Conservation (phyloP, 2,797 vertebrate species). For the Acipenser ruthenus region DNA sequence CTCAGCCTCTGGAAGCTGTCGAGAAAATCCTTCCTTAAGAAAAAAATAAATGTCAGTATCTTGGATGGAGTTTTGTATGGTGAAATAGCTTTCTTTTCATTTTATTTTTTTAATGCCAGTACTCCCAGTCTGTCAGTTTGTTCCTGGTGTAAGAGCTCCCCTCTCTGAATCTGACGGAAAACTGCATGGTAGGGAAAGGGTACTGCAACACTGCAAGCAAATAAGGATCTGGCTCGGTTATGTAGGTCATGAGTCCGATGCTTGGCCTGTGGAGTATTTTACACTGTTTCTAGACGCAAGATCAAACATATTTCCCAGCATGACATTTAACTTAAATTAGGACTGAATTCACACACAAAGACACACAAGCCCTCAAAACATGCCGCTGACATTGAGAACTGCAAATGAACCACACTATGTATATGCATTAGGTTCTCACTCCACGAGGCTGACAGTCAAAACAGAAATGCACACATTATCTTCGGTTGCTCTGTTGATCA, state of each 20-base stretch:
- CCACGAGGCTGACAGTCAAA: background rate
- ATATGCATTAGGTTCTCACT: background rate
- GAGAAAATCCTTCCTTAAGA: slow-evolving; percentile 52
- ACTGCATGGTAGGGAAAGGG: slow-evolving; percentile 49
- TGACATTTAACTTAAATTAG: slow-evolving; percentile 31
- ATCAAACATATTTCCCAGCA: slow-evolving; percentile 32
- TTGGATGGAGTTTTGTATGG: slow-evolving; percentile 58
- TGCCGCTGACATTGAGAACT: slow-evolving; percentile 20
- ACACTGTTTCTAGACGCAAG: slow-evolving; percentile 23
- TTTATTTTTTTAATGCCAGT: slow-evolving; percentile 58
- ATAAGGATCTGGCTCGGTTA: slow-evolving; percentile 34
- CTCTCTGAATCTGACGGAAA: slow-evolving; percentile 69
- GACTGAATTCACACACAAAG: slow-evolving; percentile 26
- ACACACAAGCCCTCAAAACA: slow-evolving; percentile 13
- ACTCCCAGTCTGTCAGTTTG: slow-evolving; percentile 68
- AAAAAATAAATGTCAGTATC: slow-evolving; percentile 37
- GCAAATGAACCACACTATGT: background rate
- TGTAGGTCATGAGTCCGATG: slow-evolving; percentile 49
- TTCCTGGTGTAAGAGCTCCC: slow-evolving; percentile 90
- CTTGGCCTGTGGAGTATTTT: slow-evolving; percentile 42
- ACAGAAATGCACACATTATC: background rate
- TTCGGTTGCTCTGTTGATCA: background rate
- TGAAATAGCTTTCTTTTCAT: slow-evolving; percentile 81
- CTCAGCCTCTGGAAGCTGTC: slow-evolving; percentile 29
- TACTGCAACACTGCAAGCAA: slow-evolving; percentile 40